phyloP scores from a whole-genome alignment of 2,888 invertebrate species.

The Cantharis flavilabris region DNA sequence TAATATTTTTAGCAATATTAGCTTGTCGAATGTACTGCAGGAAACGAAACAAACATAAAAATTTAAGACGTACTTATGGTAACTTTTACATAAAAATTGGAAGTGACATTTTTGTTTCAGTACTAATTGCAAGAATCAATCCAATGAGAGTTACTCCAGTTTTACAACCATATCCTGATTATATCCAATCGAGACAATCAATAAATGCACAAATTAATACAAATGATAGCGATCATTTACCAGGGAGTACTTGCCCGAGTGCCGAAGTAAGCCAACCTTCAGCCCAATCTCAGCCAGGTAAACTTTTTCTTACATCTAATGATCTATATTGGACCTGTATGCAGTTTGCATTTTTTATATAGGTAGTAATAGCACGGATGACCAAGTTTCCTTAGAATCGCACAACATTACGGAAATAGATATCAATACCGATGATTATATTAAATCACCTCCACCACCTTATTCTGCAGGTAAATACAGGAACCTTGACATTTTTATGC shows the following conservation, averaged over 20 bases:
- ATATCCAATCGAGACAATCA: background rate
- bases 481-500: background rate
- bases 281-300: background rate
- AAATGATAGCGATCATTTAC: constrained; percentile 3
- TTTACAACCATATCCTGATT: constrained; percentile 1
- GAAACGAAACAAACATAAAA: constrained; percentile 13
- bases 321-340: background rate
- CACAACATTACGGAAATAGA: constrained; percentile 7
- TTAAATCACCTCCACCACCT: constrained; percentile 25
- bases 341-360: background rate
- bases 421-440: constrained; percentile 8
- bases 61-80: constrained; percentile 12
- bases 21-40: constrained; percentile 20
- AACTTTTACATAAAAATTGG: background rate
- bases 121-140: constrained; percentile 14
- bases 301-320: background rate
- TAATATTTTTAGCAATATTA: constrained; percentile 14
- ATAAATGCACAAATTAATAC: constrained; percentile 9
- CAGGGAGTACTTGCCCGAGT: constrained; percentile 9
- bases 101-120: background rate
- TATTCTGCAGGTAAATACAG: constrained; percentile 16
- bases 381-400: constrained; percentile 24
- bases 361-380: background rate
- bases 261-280: background rate
- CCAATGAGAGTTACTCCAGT: constrained; percentile 12